Conservation (phyloP, 2,888 invertebrate species). For the Rapana venosa region DNA sequence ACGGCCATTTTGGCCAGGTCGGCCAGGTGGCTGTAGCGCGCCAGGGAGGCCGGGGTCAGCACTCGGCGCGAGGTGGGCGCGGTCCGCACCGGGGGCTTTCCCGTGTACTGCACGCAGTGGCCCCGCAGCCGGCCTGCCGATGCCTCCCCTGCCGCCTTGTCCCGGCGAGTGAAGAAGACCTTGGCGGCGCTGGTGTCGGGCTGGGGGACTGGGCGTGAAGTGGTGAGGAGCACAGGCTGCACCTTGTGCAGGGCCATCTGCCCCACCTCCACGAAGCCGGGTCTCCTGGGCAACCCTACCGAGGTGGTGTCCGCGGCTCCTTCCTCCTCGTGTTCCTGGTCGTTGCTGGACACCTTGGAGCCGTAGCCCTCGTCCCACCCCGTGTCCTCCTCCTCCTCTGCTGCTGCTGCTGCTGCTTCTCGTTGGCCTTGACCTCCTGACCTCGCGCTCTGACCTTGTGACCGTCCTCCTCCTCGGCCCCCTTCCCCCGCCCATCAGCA, state of each 20-base stretch:
- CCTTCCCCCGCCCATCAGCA: no score
- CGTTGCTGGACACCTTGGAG: conserved; percentile 46
- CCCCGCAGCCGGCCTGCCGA: background rate
- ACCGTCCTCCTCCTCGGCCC: background rate
- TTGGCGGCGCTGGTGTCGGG: background rate
- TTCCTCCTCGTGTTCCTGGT: conserved; percentile 32
- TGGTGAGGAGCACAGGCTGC: background rate
- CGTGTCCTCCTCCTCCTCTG: conserved; percentile 27
- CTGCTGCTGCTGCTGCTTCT: background rate
- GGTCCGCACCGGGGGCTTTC: background rate
- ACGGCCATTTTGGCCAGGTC: conserved; percentile 29
- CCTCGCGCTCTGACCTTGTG: background rate
- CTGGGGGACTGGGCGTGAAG: background rate
- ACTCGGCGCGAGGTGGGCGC: background rate
- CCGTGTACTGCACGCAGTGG: conserved; percentile 29
- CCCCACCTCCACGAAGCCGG: background rate
- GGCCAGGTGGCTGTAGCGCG: conserved; percentile 39
- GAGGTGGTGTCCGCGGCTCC: background rate
- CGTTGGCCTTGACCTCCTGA: background rate
- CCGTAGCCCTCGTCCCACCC: conserved; percentile 49
- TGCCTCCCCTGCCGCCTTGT: background rate
- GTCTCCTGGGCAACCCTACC: background rate
- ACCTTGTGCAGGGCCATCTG: background rate
- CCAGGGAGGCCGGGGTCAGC: conserved; percentile 40
- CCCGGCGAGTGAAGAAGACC: conserved; percentile 27